Conservation (phyloP, 2,113 vertebrate genomes). For the Pseudopodoces humilis region DNA sequence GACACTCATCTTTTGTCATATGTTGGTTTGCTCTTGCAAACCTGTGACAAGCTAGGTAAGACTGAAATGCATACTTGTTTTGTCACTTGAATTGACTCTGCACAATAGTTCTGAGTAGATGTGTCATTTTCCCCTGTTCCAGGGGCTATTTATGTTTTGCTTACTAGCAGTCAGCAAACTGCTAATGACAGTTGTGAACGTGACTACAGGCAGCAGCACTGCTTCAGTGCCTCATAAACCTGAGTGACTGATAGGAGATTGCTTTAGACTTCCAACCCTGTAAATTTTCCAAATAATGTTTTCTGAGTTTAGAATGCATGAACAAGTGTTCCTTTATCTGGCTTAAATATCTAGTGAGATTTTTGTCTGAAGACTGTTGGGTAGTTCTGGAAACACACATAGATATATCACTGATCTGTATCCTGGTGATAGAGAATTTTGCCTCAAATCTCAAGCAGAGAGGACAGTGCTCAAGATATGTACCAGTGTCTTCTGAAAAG, state of each 20-base stretch:
- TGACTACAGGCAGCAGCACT: not conserved
- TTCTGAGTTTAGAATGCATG: not conserved
- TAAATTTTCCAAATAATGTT: not conserved
- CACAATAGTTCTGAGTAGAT: not conserved
- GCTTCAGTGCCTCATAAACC: not conserved
- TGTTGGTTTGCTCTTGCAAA: not conserved
- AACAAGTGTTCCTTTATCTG: not conserved
- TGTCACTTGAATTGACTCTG: not conserved
- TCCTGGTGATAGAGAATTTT: not conserved
- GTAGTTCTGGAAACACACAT: not conserved
- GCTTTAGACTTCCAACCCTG: not conserved
- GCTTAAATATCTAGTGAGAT: not conserved
- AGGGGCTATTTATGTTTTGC: not conserved
- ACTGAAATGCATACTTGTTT: not conserved
- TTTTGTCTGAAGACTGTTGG: not conserved
- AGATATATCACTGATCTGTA: not conserved
- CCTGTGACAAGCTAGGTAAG: not conserved
- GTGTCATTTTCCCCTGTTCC: not conserved
- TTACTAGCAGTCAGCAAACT: not conserved
- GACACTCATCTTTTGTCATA: not conserved
- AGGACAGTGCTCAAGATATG: not conserved
- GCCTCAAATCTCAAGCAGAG: not conserved
- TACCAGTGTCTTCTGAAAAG: not conserved
- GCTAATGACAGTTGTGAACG: not conserved
- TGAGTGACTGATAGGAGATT: not conserved